A percentile compares a stretch with the other conserved stretches of the same genome.
phyloP scores from a whole-genome alignment of 2,888 invertebrate genomes.

The Sinodicranocentrus sp. region DNA sequence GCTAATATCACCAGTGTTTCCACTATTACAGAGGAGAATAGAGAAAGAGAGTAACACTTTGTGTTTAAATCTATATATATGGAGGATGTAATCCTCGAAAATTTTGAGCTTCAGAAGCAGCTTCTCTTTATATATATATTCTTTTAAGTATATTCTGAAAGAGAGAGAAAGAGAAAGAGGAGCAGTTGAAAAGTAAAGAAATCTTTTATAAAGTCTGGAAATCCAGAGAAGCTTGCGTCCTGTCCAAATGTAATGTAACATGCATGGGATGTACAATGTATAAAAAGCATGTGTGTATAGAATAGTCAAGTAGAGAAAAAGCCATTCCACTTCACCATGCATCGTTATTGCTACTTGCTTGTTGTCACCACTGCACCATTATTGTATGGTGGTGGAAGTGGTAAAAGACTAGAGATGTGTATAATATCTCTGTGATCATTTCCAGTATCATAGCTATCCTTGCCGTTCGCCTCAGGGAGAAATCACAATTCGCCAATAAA shows the following conservation, averaged over 20 bases:
- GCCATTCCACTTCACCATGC: neutral
- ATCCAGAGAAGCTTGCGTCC: conserved; percentile 16
- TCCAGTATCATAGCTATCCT: neutral
- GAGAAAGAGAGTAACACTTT: neutral
- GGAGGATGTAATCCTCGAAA: conserved; percentile 19
- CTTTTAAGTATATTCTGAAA: conserved; percentile 1
- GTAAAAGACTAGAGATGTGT: too few relatives aligned
- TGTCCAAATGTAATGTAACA: neutral
- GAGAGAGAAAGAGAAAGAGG: conserved; percentile 4
- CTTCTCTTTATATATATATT: neutral
- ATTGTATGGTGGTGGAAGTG: conserved; percentile 14
- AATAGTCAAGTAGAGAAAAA: conserved; percentile 8
- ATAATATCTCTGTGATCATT: neutral
- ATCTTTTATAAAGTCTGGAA: conserved; percentile 30
- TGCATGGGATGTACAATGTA: conserved; percentile 14
- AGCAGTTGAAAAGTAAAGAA: conserved; percentile 22
- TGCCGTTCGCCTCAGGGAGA: neutral
- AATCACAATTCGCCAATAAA: neutral
- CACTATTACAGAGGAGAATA: too few relatives aligned
- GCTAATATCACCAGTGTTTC: too few relatives aligned
- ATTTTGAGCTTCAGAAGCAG: conserved; percentile 20
- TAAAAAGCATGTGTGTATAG: conserved; percentile 17
- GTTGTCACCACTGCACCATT: conserved; percentile 35
- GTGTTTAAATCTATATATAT: neutral
- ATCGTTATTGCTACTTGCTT: conserved; percentile 1